These are phyloP conservation scores for Isotomurus palustris DNA, from an alignment of 2,888 invertebrate species.

Conservation along the genomic window DNA sequence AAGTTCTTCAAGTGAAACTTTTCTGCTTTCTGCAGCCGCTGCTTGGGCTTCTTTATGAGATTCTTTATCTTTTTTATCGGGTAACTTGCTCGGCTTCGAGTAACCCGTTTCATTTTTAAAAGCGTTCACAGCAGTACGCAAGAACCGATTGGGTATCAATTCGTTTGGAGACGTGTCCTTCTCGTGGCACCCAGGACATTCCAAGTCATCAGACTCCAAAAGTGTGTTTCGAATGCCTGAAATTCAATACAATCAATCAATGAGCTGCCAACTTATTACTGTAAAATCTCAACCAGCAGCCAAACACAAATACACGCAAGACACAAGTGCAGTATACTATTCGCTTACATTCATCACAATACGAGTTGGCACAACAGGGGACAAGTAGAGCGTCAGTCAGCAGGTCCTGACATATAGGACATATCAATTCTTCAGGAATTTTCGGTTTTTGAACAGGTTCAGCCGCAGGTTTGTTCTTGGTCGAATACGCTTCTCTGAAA, in stretches of 20 bases:
- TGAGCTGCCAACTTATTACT: not conserved
- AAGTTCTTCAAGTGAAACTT: slow-evolving; percentile 40
- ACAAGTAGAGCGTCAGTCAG: slow-evolving; percentile 95
- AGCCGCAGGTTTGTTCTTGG: slow-evolving; percentile 30
- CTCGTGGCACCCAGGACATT: slow-evolving; percentile 91
- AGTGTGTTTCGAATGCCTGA: slow-evolving; percentile 80
- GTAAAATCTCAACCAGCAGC: not conserved
- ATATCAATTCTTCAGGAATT: slow-evolving; percentile 86
- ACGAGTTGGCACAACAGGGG: slow-evolving; percentile 96
- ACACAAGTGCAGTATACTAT: not conserved
- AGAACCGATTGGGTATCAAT: slow-evolving; percentile 84
- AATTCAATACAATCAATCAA: slow-evolving; percentile 16
- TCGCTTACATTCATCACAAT: slow-evolving; percentile 91
- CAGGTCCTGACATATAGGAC: slow-evolving; percentile 86
- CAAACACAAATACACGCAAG: no score
- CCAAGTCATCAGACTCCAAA: slow-evolving; percentile 88
- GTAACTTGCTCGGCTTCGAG: slow-evolving; percentile 53
- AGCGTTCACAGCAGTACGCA: slow-evolving; percentile 80
- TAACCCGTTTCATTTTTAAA: slow-evolving; percentile 91
- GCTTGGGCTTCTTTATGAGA: slow-evolving; percentile 12
- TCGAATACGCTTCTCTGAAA: slow-evolving; percentile 49
- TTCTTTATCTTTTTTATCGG: slow-evolving; percentile 15
- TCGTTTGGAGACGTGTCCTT: slow-evolving; percentile 88
- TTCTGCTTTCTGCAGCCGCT: slow-evolving; percentile 14
- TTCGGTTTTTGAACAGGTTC: slow-evolving; percentile 53